Conservation (phyloP, 2,888 invertebrate species). For the Troilus luridus region DNA sequence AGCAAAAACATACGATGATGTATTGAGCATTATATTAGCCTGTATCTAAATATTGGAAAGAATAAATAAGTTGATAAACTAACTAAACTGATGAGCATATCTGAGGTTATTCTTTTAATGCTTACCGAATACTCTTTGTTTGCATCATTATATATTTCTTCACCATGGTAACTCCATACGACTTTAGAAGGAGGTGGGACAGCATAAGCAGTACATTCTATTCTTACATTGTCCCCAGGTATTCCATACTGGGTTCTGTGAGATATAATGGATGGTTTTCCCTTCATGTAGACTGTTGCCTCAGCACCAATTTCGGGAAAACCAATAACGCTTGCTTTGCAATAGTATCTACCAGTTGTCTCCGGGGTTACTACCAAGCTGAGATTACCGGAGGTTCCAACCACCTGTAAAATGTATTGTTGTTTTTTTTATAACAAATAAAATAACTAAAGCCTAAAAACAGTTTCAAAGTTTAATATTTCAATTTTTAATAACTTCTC, state of each 20-base stretch:
- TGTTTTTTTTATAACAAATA: not conserved
- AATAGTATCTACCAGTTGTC: slow-evolving; percentile 89
- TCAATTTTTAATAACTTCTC: not conserved
- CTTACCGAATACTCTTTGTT: slow-evolving; percentile 66
- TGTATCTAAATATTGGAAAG: not conserved
- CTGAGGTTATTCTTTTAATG: not conserved
- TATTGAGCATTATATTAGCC: not conserved
- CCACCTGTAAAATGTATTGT: slow-evolving; percentile 70
- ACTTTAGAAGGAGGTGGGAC: slow-evolving; percentile 91
- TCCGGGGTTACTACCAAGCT: slow-evolving; percentile 83
- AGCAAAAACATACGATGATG: not conserved
- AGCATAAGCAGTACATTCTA: slow-evolving; percentile 91
- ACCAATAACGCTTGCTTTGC: slow-evolving; percentile 89
- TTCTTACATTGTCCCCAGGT: slow-evolving; percentile 83
- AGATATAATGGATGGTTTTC: slow-evolving; percentile 85
- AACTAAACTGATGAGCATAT: not conserved
- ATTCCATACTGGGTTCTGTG: slow-evolving; percentile 87
- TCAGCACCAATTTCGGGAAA: slow-evolving; percentile 89
- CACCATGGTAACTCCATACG: slow-evolving; percentile 88
- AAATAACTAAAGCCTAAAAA: not conserved
- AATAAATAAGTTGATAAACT: not conserved
- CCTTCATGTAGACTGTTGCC: slow-evolving; percentile 84
- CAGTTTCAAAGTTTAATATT: not conserved
- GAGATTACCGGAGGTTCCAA: slow-evolving; percentile 84
- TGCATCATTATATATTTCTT: slow-evolving; percentile 78